Base-by-base conservation (phyloP, 2,797 vertebrate genomes). In the Paedocypris micromegethes region DNA sequence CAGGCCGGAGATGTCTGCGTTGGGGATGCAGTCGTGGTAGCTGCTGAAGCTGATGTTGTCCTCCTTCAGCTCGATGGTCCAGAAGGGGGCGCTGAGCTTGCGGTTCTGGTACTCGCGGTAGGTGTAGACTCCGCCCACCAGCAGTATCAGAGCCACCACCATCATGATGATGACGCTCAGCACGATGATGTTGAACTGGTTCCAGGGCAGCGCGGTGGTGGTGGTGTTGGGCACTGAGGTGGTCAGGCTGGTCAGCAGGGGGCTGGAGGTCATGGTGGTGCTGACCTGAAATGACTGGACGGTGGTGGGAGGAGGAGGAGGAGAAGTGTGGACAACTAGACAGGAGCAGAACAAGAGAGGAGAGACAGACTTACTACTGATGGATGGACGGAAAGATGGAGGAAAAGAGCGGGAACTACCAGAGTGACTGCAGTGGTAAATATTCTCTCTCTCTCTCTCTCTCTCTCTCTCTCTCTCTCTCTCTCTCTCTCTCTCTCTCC, bases 41-140 rank as follows among this genome's bases (percentile, higher is more conserved):
- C 92, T 93, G 84, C 89, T 93, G 72, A 93, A 93, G 66, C 92
- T 93, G 80, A 93, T 93, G 80, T 93, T 93, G 82, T 93, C 92
- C 79, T 93, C 92, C 66, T 93, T 93, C 53, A 93, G 88, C 67
- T 93, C 92, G 66, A 93, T 93, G 84, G 92, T 93, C 92, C 92
- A 93, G 76, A 93, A 93, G 2, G 92, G 92, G 62, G 91, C 92
- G 0, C 91, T 93, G 1, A 93, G 86, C 73, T 93, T 93, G 73
- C 92, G 78, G 82, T 90, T 93, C 68, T 89, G 90, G 78, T 93
- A 93, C 70, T 92, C 91, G n/a, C 91, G 86, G 80, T 93, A 93
- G 76, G 85, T 88, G 74, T 92, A 93, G 9, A 91, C 87, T 3
- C 88, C 92, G 5, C 90, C 91, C 65, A 92, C 91, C 72, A 89